Evolutionary conservation across 1,140 invertebrate genomes (phyloP).

Genomic region (Panonychus citri): DNA sequence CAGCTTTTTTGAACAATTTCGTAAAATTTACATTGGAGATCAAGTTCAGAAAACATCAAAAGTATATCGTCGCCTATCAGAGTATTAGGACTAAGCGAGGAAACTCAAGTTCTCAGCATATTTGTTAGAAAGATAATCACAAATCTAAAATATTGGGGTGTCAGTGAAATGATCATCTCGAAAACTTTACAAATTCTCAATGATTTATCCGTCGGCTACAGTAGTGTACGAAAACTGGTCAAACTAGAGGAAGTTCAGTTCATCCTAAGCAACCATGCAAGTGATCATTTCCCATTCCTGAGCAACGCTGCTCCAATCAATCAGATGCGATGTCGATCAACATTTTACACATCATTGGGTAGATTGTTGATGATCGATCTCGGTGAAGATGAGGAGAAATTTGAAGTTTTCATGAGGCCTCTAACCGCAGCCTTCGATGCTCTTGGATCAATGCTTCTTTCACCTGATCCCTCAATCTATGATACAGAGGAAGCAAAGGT

Average conservation of each 20-base stretch:
- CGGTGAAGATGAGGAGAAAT: conserved; percentile 87
- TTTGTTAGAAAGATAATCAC: conserved; percentile 98
- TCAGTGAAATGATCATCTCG: conserved; percentile 76
- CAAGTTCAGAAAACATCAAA: conserved; percentile 36
- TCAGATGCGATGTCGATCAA: conserved; percentile 82
- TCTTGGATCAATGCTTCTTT: conserved; percentile 40
- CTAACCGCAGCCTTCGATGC: conserved; percentile 57
- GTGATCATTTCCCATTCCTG: conserved; percentile 93
- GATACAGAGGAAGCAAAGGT: conserved; percentile 63
- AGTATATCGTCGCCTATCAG: conserved; percentile 69
- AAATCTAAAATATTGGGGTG: conserved; percentile 93
- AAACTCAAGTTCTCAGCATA: conserved; percentile 83
- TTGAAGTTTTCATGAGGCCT: conserved; percentile 87
- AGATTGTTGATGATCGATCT: conserved; percentile 84
- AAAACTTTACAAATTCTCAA: conserved; percentile 76
- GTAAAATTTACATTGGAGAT: conserved; percentile 95
- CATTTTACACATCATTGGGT: conserved; percentile 90
- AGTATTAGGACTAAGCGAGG: conserved; percentile 77
- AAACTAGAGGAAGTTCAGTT: conserved; percentile 94
- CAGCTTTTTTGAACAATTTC: conserved; percentile 93
- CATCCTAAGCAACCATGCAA: conserved; percentile 89
- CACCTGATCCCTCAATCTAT: conserved; percentile 41
- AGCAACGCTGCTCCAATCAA: conserved; percentile 58
- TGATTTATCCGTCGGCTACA: conserved; percentile 87
- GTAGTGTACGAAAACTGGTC: conserved; percentile 82